These are phyloP conservation scores for Catagonus wagneri DNA, from an alignment of 2,113 vertebrate genomes.

Conservation along the genomic window DNA sequence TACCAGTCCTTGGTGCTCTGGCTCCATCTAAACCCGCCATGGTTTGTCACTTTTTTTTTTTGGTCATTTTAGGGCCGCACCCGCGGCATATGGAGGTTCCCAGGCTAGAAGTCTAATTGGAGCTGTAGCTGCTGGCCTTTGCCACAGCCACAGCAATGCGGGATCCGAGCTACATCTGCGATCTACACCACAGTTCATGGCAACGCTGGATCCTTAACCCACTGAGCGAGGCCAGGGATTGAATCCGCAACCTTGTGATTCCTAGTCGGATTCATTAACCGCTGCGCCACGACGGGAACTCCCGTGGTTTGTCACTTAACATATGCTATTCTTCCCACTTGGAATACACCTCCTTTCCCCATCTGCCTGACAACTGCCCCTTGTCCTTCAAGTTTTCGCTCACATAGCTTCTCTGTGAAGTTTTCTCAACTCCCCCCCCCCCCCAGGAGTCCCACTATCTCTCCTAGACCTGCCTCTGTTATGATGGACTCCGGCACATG, in stretches of 20 bases:
- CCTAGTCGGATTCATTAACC: no score
- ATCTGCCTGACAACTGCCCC: not conserved
- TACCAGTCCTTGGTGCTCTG: not conserved
- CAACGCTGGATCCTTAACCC: no score
- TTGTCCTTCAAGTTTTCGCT: not conserved
- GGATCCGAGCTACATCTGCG: no score
- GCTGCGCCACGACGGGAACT: no score
- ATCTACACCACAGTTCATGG: no score
- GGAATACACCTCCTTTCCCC: slow-evolving; percentile 2
- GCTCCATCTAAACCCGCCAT: not conserved
- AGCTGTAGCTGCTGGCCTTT: no score
- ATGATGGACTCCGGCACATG: not conserved
- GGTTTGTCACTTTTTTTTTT: slow-evolving; percentile 15
- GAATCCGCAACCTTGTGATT: no score
- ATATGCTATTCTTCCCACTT: not conserved
- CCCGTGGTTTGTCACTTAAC: not conserved
- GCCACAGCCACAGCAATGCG: no score
- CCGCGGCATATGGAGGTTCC: no score
- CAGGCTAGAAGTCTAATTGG: no score
- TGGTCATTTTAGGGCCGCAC: no score
- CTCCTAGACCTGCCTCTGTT: not conserved
- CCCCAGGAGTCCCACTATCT: not conserved
- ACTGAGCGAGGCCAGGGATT: no score
- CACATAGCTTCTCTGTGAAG: slow-evolving; percentile 12
- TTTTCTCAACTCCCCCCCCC: not conserved